Base-by-base conservation (phyloP, 1,140 invertebrate species). In the Antheraea mylitta region DNA sequence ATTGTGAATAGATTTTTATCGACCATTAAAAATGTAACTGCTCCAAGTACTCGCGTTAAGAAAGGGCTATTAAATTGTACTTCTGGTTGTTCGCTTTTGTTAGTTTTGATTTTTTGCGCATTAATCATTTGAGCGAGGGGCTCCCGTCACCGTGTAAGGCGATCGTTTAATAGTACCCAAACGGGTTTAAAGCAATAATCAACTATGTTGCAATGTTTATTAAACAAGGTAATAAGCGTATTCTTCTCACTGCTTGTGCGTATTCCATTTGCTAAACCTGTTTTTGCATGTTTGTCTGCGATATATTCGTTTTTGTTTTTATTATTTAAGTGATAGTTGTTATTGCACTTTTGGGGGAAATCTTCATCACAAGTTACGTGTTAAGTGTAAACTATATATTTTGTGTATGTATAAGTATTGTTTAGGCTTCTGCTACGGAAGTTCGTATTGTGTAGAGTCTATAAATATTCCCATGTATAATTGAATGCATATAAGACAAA, bases 181-280 rank as follows among this genome's bases (percentile, higher is more conserved):
- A 87, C 87, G 70, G 67, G 89, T 88, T 85, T 82, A 36, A 8
- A 63, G 70, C 61, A 78, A 80, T 83, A 83, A 89, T 85, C 83
- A 85, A 89, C 86, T 86, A 74, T 88, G 89, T 91, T 88, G 86
- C 86, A 79, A 87, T 87, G 82, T 90, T 91, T 91, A 91, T 90
- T 88, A 89, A 88, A 89, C 87, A 88, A 86, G 83, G 79, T 85
- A 89, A 89, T 88, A 86, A 87, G 79, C 77, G 75, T 74, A 69
- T 66, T 74, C 75, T 72, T 80, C 83, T 83, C 73, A 76, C 79
- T 79, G 72, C 73, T 69, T 64, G 66, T 22, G 38, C 63, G 60
- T 71, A 70, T 82, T 69, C 61, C 16, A 42, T 10, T 53, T n/a
- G 45, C 72, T n/a, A 72, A 81, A 83, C 81, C 74, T 70, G 80